Percentiles rank a stretch among this genome's conserved stretches.
phyloP scores from a whole-genome alignment of 2,888 invertebrate species.

The Amiota mariae region DNA sequence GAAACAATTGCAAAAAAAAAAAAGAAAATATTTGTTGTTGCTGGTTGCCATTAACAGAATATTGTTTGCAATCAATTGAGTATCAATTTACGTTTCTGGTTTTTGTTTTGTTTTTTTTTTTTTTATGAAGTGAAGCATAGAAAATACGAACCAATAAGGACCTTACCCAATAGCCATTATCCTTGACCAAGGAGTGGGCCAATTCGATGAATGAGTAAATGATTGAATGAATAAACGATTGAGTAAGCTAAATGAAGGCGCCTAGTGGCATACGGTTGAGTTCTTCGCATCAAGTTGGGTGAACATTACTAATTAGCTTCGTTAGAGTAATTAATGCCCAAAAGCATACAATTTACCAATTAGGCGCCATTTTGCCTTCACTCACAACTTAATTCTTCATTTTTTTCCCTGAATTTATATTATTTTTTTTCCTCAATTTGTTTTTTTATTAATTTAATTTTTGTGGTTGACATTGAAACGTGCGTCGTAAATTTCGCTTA shows the following conservation, averaged over 20 bases:
- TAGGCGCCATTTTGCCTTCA: conserved; percentile 31
- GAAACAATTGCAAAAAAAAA: too few relatives aligned
- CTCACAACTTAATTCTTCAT: conserved; percentile 1
- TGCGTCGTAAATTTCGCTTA: neutral
- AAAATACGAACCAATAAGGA: too few relatives aligned
- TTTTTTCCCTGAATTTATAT: neutral
- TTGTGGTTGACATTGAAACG: conserved; percentile 3
- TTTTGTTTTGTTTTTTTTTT: too few relatives aligned
- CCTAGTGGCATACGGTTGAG: neutral
- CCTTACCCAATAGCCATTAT: neutral
- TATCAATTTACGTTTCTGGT: too few relatives aligned
- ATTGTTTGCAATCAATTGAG: too few relatives aligned
- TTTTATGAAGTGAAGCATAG: too few relatives aligned
- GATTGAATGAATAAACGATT: neutral
- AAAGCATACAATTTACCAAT: conserved; percentile 40
- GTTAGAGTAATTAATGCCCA: conserved; percentile 49
- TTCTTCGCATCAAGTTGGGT: neutral
- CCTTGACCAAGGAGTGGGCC: neutral
- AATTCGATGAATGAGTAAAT: too few relatives aligned
- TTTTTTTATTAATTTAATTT: conserved; percentile 5
- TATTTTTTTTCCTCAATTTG: neutral
- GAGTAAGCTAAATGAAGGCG: neutral
- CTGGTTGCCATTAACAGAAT: too few relatives aligned
- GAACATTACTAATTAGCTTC: conserved; percentile 46
- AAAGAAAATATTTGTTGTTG: too few relatives aligned